A percentile compares a stretch with the other conserved stretches of the same genome.
Conservation (phyloP, 2,797 vertebrate genomes). For the Eurystomus glaucurus region DNA sequence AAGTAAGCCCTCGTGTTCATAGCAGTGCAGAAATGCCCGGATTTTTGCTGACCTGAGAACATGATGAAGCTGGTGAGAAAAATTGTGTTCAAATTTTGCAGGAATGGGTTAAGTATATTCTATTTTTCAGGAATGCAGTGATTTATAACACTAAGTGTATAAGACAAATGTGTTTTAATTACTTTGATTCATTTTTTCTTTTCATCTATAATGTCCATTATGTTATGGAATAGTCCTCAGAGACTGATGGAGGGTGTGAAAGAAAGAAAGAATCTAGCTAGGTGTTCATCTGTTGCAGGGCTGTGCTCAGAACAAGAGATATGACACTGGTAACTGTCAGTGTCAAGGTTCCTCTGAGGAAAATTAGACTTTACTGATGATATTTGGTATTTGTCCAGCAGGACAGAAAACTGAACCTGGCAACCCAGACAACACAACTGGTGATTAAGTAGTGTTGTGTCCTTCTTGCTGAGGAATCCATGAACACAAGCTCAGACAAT, state of each 20-base stretch:
- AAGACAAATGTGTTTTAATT: not conserved
- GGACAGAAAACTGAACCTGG: not conserved
- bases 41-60: not conserved
- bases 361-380: not conserved
- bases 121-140: not conserved
- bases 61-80: not conserved
- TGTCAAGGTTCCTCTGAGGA: not conserved
- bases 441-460: not conserved
- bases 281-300: not conserved
- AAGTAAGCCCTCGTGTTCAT: not conserved
- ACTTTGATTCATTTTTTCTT: not conserved
- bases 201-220: not conserved
- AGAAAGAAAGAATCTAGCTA: not conserved
- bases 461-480: not conserved
- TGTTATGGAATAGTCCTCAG: not conserved
- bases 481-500: not conserved
- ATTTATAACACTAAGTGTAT: not conserved
- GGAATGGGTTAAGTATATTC: not conserved
- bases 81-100: not conserved
- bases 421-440: not conserved
- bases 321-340: not conserved
- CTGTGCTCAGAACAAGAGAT: not conserved
- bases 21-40: not conserved
- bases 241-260: not conserved
- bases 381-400: not conserved